A percentile compares a stretch with the other conserved stretches of the same genome.
Evolutionary conservation across 2,888 invertebrate genomes (phyloP).

Genomic region (Drosophila mulleri): DNA sequence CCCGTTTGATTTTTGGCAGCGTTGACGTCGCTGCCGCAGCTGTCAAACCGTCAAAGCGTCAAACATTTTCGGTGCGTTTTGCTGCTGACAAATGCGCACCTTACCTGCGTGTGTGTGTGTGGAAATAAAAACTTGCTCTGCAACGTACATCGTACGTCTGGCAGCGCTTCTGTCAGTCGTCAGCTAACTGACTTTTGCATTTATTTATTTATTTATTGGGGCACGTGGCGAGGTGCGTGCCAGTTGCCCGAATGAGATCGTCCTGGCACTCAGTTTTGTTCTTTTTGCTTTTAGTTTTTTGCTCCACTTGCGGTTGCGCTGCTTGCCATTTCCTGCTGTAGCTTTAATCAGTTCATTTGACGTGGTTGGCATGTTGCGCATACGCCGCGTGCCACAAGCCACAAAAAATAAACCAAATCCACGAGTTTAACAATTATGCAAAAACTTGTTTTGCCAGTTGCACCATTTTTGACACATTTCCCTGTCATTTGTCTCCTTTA

Average conservation of each 20-base stretch:
- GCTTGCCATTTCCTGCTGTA: conserved; percentile 1
- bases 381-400: conserved; percentile 22
- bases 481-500: conserved; percentile 58
- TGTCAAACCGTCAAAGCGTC: conserved; percentile 69
- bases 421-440: conserved; percentile 51
- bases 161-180: conserved; percentile 26
- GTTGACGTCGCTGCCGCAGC: conserved; percentile 35
- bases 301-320: neutral
- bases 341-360: conserved; percentile 60
- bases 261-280: neutral
- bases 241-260: neutral
- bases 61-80: conserved; percentile 61
- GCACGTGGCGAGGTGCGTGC: conserved; percentile 43
- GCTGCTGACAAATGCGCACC: conserved; percentile 67
- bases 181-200: conserved; percentile 70
- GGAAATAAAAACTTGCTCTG: conserved; percentile 21
- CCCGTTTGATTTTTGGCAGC: conserved; percentile 63
- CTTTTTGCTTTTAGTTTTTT: too few relatives aligned
- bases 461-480: conserved; percentile 60
- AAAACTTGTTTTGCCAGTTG: conserved; percentile 45
- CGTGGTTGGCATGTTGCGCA: conserved; percentile 31
- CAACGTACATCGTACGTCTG: neutral
- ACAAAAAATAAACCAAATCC: neutral
- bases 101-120: too few relatives aligned
- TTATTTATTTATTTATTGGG: conserved; percentile 67